Evolutionary conservation across 2,888 invertebrate species (phyloP), one percentile per base, ranked within the genome.

Genomic region (Drosophila leonis): DNA sequence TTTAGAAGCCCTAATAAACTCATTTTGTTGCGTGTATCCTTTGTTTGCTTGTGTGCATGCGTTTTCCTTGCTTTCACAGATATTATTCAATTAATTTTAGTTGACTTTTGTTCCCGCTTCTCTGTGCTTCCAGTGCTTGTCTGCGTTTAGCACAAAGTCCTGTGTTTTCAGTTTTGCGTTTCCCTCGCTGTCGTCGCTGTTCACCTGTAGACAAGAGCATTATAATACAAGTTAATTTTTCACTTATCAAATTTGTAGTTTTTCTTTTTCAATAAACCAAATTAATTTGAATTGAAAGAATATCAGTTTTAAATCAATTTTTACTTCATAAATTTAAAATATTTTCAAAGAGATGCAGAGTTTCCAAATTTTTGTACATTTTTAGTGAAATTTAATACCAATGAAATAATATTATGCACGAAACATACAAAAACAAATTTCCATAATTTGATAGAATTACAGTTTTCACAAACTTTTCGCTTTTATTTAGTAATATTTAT

Each of bases 11-110:
- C 73, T 75, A 81, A 75, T 78, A 81, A 78, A 78, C 74, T 68
- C 91, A 91, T 91, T 75, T 75, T 74, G 73, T 63, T 80, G 83
- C 83, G 86, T 86, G 77, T 82, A 82, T 75, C 66, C 65, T 51
- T 20, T 49, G 27, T 41, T 1, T 46, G 46, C 20, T 2, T n/a
- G 31, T 48, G 31, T 18, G 39, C 61, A 18, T 33, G 7, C 29
- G 20, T 54, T 44, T 48, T 49, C 27, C 51, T 54, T 61, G 54
- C 55, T 48, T 46, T 52, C 8, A 20, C 41, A 51, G 54, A 44
- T 64, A 54, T 64, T 64, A 41, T 62, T 57, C 56, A 73, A 57
- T 71, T 72, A 41, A 56, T 66, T 71, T 71, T 46, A 39, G 57
- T 81, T 70, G 57, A 67, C 54, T 76, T 66, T 69, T 75, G 51